These are phyloP conservation scores for Ormyrus labotus DNA, from an alignment of 2,888 invertebrate species.

Conservation along the genomic window DNA sequence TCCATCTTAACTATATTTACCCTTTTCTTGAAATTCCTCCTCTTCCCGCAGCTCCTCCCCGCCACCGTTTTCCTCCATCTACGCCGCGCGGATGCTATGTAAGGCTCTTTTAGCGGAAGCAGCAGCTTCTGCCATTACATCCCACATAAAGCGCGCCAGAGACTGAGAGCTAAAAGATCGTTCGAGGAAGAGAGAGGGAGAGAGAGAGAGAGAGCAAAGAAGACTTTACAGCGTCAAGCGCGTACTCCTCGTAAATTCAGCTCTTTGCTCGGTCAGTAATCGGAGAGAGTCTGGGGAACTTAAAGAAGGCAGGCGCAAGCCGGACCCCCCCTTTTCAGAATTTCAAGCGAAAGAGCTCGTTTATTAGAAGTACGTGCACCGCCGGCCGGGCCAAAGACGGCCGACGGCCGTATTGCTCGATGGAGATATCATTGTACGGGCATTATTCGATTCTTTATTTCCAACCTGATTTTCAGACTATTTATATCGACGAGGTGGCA, in stretches of 20 bases:
- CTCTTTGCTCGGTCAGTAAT: slow-evolving; percentile 44
- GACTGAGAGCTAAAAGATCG: slow-evolving; percentile 30
- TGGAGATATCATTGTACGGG: slow-evolving; percentile 27
- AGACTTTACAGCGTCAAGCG: slow-evolving; percentile 39
- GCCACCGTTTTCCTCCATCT: slow-evolving; percentile 20
- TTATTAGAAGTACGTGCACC: slow-evolving; percentile 43
- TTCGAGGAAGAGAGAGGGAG: slow-evolving; percentile 20
- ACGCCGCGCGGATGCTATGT: slow-evolving; percentile 1
- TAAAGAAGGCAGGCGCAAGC: neutral
- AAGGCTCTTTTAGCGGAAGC: slow-evolving; percentile 26
- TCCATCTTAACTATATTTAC: neutral
- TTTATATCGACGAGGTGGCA: too few species aligned
- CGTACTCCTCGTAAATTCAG: slow-evolving; percentile 49
- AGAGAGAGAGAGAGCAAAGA: slow-evolving; percentile 18
- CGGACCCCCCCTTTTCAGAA: slow-evolving; percentile 18
- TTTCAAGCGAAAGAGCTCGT: slow-evolving; percentile 34
- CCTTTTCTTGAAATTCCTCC: slow-evolving; percentile 6
- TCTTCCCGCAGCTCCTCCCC: neutral
- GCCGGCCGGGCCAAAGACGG: neutral
- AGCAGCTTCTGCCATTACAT: slow-evolving; percentile 31
- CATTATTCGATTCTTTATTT: slow-evolving; percentile 24
- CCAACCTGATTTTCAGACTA: neutral
- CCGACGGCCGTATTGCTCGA: neutral
- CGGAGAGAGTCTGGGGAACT: slow-evolving; percentile 31
- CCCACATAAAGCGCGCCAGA: slow-evolving; percentile 40